Evolutionary conservation across 2,797 vertebrate species (phyloP), one percentile per base, ranked within the genome.

Genomic region (Rhinatrema bivittatum): DNA sequence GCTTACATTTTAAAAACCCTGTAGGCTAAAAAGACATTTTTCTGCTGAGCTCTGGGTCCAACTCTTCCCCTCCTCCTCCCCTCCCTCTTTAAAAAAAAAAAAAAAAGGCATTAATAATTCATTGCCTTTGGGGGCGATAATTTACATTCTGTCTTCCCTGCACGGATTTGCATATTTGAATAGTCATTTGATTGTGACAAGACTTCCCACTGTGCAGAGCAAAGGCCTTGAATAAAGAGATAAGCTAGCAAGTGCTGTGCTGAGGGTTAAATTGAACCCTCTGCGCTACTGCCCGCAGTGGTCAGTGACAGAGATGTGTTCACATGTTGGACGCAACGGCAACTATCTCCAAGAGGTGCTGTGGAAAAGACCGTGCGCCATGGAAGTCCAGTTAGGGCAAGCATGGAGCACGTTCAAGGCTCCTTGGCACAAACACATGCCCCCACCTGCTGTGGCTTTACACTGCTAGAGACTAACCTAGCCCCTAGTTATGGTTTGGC

Each of bases 81-180:
- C n/a, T n/a, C n/a, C n/a, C n/a, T n/a, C n/a, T n/a, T n/a, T n/a
- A n/a, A n/a, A n/a, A n/a, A n/a, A n/a, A n/a, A n/a, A n/a, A n/a
- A n/a, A n/a, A n/a, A n/a, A n/a, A n/a, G n/a, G n/a, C n/a, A 40
- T 72, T 39, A 68, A 72, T 58, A 53, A 63, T 51, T 43, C 12
- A 68, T 47, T 26, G 48, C 67, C 59, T 47, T 20, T 32, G 44
- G 52, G 49, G 30, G 65, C 55, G 70, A 70, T 53, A 47, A 48
- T 42, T 46, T 27, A 36, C 55, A 31, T 41, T 41, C 53, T 33
- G 32, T 21, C 56, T 53, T 41, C 37, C 40, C 60, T 40, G 35
- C 19, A 46, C 23, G 50, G 60, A 65, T 65, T 56, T 52, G 62
- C 50, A 36, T 39, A 11, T 62, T 42, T 53, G 62, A 64, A 39